These are phyloP conservation scores for Parapristionchus giblindavisi DNA, from an alignment of 2,888 invertebrate species.

Conservation along the genomic window DNA sequence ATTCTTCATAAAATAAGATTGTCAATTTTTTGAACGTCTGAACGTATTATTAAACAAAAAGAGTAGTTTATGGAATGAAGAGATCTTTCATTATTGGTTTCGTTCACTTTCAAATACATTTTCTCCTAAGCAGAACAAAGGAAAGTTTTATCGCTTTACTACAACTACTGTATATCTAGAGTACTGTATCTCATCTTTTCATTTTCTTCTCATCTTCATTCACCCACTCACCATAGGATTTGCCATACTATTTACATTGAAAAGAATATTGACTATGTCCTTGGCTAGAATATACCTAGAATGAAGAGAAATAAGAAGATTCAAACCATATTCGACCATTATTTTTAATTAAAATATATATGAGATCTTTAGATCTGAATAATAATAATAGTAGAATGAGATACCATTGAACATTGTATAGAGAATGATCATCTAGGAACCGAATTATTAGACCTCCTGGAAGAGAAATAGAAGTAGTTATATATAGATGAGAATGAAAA, in stretches of 20 bases:
- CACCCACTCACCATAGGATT: conserved; percentile 63
- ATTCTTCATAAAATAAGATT: no score
- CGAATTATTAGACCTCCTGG: conserved; percentile 63
- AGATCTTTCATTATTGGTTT: conserved; percentile 18
- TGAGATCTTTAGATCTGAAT: neutral
- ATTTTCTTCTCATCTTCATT: no score
- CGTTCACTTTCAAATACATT: neutral
- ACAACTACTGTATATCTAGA: no score
- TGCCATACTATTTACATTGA: conserved; percentile 67
- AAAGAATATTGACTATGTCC: conserved; percentile 67
- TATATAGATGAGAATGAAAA: neutral
- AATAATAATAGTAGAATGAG: neutral
- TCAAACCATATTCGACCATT: no score
- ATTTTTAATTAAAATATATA: neutral
- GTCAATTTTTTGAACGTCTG: no score
- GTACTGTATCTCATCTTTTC: no score
- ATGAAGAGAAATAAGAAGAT: no score
- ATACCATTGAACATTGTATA: neutral
- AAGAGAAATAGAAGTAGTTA: neutral
- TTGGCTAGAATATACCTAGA: conserved; percentile 60
- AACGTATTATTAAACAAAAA: no score
- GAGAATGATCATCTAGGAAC: conserved; percentile 53
- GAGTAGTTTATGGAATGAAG: no score
- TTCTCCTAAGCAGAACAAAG: neutral
- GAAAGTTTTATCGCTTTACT: no score